Conservation (phyloP, 2,888 invertebrate species). For the Drosophila meridionalis region DNA sequence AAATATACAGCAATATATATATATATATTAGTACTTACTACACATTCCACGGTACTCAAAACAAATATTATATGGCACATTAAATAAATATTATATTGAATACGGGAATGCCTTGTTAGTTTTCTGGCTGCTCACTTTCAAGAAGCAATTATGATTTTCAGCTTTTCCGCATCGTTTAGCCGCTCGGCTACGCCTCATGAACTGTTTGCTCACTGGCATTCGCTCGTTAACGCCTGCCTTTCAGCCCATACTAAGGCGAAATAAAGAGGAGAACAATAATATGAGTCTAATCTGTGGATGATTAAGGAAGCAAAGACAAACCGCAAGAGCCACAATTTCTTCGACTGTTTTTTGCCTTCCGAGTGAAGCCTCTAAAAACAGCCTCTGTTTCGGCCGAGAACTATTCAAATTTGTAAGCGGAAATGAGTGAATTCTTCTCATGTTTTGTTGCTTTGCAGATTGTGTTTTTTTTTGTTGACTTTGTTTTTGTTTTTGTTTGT, state of each 20-base stretch:
- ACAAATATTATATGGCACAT: slow-evolving; percentile 21
- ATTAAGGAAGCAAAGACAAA: slow-evolving; percentile 52
- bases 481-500: slow-evolving; percentile 15
- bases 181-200: slow-evolving; percentile 51
- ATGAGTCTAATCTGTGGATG: slow-evolving; percentile 69
- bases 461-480: slow-evolving; percentile 24
- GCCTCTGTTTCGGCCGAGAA: slow-evolving; percentile 30
- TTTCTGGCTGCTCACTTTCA: slow-evolving; percentile 19
- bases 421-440: slow-evolving; percentile 73
- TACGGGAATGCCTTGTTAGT: slow-evolving; percentile 6
- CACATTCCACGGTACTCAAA: slow-evolving; percentile 3
- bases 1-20: background rate
- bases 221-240: slow-evolving; percentile 53
- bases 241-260: slow-evolving; percentile 23
- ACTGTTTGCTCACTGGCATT: slow-evolving; percentile 47
- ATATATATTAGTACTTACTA: background rate
- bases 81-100: slow-evolving; percentile 30
- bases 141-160: slow-evolving; percentile 54
- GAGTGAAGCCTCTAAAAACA: slow-evolving; percentile 24
- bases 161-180: slow-evolving; percentile 56
- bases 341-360: background rate
- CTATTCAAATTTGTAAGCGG: slow-evolving; percentile 66
- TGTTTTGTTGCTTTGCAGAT: slow-evolving; percentile 56
- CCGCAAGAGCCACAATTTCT: slow-evolving; percentile 47
- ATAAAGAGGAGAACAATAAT: slow-evolving; percentile 24